A percentile compares a stretch with the other conserved stretches of the same genome.
phyloP scores from a whole-genome alignment of 2,888 invertebrate species.

The Sesamia inferens region DNA sequence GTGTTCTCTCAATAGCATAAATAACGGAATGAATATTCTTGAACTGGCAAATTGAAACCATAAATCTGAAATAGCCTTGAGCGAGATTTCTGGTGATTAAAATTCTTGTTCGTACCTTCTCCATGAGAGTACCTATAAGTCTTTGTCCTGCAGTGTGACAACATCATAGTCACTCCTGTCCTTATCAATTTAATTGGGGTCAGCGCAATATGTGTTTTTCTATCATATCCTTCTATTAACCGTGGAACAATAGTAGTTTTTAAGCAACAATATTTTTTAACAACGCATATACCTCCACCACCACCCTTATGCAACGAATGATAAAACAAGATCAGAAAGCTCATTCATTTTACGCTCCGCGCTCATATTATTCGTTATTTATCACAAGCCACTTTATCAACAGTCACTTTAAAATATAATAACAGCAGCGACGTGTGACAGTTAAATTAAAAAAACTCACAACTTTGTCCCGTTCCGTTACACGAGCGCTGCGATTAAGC shows the following conservation, averaged over 20 bases:
- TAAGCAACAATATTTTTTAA: neutral
- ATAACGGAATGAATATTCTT: too few species aligned
- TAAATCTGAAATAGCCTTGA: neutral
- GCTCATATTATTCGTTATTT: conserved; percentile 40
- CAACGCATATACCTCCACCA: too few species aligned
- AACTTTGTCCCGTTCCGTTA: conserved; percentile 26
- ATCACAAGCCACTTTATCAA: conserved; percentile 47
- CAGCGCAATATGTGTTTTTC: too few species aligned
- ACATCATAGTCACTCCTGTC: too few species aligned
- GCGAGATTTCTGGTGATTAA: neutral
- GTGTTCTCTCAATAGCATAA: too few species aligned
- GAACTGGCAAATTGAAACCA: neutral
- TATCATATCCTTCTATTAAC: too few species aligned
- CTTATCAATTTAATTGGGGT: too few species aligned
- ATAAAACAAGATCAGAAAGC: conserved; percentile 27
- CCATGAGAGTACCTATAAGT: neutral
- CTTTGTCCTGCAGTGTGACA: neutral
- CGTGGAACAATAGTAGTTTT: neutral
- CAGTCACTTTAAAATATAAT: conserved; percentile 52
- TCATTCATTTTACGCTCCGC: conserved; percentile 21
- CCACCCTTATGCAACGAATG: conserved; percentile 13
- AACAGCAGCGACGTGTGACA: conserved; percentile 51
- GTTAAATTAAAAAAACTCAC: conserved; percentile 55
- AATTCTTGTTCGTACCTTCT: neutral
- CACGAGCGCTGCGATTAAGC: conserved; percentile 56